Base-by-base conservation (phyloP, 2,888 invertebrate genomes). In the Margaritifera margaritifera region DNA sequence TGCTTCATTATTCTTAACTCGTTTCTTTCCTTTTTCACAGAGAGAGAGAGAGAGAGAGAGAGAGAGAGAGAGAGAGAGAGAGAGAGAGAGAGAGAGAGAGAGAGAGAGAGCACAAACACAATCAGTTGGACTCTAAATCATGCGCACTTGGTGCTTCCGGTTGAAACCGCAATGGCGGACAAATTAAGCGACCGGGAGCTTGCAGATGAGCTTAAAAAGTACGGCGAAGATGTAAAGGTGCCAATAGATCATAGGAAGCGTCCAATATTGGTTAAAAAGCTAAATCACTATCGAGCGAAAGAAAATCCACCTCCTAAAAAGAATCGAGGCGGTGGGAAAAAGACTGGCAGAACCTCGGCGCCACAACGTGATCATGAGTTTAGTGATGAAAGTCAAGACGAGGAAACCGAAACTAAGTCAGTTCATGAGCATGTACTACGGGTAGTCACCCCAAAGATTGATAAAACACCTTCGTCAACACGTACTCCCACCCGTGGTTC, bases 161-260 rank as follows among this genome's bases (percentile, higher is more conserved):
- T n/a, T 42, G 64, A 61, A 66, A 65, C 71, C 77, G 82, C 80
- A 71, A 86, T 86, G 86, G 84, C 86, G 81, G 83, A 83, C 65
- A 80, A 81, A 68, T 67, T 86, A 63, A 79, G 77, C 60, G 86
- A 86, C 68, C 64, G 71, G 54, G 79, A 81, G 64, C 79, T 86
- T 60, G 82, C 71, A 18, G 75, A 72, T 18, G 83, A 83, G 72
- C 77, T 86, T 64, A 67, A 73, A 56, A 74, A 77, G 51, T 83
- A 77, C 79, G 86, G 86, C 6, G 86, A 86, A 62, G 77, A 77
- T 58, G 68, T 84, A 50, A 82, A 77, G 54, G 62, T 83, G 24
- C 84, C 86, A 24, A 75, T 86, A 25, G 82, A 83, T 63, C 64
- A 64, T 31, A 81, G 77, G 64, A 84, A 79, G 65, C 70, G 86